Percentiles rank a stretch among this genome's conserved stretches.
These are phyloP conservation scores for Drosophila atripex DNA, from an alignment of 2,888 invertebrate species.

Conservation along the genomic window DNA sequence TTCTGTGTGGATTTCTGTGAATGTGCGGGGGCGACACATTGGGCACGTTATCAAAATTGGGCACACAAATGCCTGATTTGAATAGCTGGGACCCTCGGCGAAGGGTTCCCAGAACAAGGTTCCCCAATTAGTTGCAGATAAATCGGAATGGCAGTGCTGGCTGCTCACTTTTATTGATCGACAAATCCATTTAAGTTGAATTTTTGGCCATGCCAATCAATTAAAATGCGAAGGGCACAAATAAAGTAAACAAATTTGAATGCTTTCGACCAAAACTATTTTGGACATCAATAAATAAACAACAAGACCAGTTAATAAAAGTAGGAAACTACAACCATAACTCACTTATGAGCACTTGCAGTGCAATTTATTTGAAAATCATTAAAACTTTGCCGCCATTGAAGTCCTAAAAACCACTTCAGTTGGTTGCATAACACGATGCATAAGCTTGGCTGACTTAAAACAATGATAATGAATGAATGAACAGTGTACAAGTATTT, in stretches of 20 bases:
- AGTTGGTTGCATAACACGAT: conserved; percentile 27
- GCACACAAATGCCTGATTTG: conserved; percentile 66
- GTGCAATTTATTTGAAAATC: conserved; percentile 7
- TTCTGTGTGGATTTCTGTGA: conserved; percentile 1
- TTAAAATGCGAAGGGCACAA: background rate
- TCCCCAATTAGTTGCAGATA: conserved; percentile 33
- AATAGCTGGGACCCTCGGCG: conserved; percentile 54
- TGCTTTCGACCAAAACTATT: background rate
- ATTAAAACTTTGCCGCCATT: conserved; percentile 6
- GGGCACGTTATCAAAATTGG: conserved; percentile 71
- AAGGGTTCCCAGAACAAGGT: conserved; percentile 24
- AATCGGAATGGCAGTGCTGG: conserved; percentile 16
- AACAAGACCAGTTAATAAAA: background rate
- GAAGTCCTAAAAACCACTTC: background rate
- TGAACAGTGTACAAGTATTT: conserved; percentile 60
- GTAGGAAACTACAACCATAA: background rate
- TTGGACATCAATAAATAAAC: background rate
- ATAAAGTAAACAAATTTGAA: background rate
- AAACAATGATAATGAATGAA: conserved; percentile 46
- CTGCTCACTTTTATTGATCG: conserved; percentile 21
- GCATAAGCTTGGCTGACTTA: conserved; percentile 42
- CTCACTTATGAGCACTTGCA: background rate
- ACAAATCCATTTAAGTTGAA: conserved; percentile 33
- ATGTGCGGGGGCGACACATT: conserved; percentile 54
- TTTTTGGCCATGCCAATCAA: conserved; percentile 25